Evolutionary conservation across 2,888 invertebrate genomes (phyloP).

Genomic region (Chesias legatella): DNA sequence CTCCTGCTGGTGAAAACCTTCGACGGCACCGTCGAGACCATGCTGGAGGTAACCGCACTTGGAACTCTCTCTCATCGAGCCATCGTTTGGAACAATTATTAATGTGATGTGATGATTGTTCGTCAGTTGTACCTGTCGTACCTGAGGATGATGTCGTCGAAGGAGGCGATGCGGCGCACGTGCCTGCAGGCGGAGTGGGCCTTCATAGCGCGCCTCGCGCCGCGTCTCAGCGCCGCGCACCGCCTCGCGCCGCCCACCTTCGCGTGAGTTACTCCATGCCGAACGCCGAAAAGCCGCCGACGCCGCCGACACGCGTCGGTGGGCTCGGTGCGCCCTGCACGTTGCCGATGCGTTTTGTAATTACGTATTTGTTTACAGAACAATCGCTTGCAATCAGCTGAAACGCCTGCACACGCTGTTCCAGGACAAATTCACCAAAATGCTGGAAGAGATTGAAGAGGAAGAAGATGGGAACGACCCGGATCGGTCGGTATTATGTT

Average conservation of each 20-base stretch:
- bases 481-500: conserved; percentile 35
- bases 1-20: conserved; percentile 84
- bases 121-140: conserved; percentile 91
- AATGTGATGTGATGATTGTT: not conserved
- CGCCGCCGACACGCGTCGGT: too few species aligned
- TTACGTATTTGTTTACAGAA: conserved; percentile 48
- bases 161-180: conserved; percentile 86
- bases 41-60: conserved; percentile 80
- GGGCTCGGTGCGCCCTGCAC: too few species aligned
- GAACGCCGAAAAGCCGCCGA: not conserved
- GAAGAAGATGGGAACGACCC: conserved; percentile 34
- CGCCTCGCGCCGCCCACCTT: conserved; percentile 88
- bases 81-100: not conserved
- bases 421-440: conserved; percentile 79
- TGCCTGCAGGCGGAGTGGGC: conserved; percentile 93
- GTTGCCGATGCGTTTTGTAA: too few species aligned
- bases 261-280: conserved; percentile 77
- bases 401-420: conserved; percentile 78
- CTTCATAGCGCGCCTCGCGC: conserved; percentile 89
- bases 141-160: conserved; percentile 89
- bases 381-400: conserved; percentile 70
- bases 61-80: too few species aligned
- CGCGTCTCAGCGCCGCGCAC: conserved; percentile 88
- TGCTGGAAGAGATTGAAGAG: conserved; percentile 57
- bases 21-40: conserved; percentile 87